Evolutionary conservation across 2,113 vertebrate genomes (phyloP).

Genomic region (Propithecus coquereli): DNA sequence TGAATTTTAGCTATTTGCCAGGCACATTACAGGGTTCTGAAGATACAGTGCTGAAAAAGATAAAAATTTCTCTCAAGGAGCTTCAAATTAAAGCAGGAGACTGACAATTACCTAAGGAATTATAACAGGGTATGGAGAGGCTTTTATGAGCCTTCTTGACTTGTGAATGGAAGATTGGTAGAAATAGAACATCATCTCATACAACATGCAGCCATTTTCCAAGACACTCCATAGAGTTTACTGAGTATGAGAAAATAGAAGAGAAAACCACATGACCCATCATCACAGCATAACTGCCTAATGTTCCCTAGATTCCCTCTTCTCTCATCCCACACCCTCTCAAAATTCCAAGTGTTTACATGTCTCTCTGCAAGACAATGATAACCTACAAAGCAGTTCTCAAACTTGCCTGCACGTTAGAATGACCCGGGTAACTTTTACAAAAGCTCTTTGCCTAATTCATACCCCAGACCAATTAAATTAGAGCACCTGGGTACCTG

Average conservation of each 20-base stretch:
- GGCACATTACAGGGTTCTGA: background rate
- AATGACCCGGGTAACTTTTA: background rate
- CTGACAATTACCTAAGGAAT: background rate
- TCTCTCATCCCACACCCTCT: background rate
- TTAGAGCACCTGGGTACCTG: background rate
- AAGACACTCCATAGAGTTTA: background rate
- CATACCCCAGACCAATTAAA: background rate
- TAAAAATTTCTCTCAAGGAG: background rate
- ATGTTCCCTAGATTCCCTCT: background rate
- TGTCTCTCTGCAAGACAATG: background rate
- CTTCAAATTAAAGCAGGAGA: background rate
- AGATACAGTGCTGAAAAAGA: background rate
- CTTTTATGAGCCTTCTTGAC: background rate
- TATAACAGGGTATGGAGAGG: background rate
- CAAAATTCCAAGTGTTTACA: background rate
- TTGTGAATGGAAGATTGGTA: fast-evolving
- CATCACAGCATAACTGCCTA: background rate
- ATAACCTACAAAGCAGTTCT: background rate
- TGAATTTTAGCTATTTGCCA: background rate
- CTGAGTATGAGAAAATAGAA: background rate
- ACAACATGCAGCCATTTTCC: fast-evolving
- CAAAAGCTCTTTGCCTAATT: background rate
- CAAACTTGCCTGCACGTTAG: background rate
- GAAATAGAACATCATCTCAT: background rate
- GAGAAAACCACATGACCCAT: background rate